Percentiles rank a stretch among this genome's conserved stretches.
These are phyloP conservation scores for Epinotia demarniana DNA, from an alignment of 2,888 invertebrate genomes.

Conservation along the genomic window DNA sequence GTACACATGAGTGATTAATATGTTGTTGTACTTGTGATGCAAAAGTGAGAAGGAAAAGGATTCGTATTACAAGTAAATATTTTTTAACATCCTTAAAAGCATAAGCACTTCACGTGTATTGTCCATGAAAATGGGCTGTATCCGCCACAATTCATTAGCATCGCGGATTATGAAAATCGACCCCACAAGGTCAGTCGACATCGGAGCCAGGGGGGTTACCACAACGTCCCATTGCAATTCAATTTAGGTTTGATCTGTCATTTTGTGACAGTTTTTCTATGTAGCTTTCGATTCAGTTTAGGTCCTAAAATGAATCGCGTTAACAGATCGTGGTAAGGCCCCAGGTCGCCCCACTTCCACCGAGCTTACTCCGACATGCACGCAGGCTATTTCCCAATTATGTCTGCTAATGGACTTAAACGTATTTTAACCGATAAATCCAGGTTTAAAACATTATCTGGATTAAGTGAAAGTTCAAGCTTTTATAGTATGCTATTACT, in stretches of 20 bases:
- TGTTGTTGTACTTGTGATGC: too few species aligned
- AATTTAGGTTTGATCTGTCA: too few species aligned
- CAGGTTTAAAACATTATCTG: neutral
- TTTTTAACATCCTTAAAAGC: slow-evolving; percentile 7
- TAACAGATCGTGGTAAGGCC: too few species aligned
- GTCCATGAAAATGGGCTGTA: slow-evolving; percentile 28
- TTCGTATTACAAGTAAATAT: too few species aligned
- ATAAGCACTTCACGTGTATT: slow-evolving; percentile 13
- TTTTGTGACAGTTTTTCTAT: too few species aligned
- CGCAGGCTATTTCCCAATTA: slow-evolving; percentile 28
- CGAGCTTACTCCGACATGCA: slow-evolving; percentile 3
- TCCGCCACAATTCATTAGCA: slow-evolving; percentile 23
- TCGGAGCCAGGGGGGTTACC: slow-evolving; percentile 26
- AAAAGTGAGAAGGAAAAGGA: too few species aligned
- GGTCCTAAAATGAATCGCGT: too few species aligned
- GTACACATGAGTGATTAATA: too few species aligned
- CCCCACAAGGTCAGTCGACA: slow-evolving; percentile 33
- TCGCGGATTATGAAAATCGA: slow-evolving; percentile 31
- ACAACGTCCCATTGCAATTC: too few species aligned
- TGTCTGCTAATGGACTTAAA: slow-evolving; percentile 16
- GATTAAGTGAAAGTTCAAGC: neutral
- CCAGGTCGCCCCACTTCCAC: slow-evolving; percentile 14
- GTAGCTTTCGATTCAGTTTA: too few species aligned
- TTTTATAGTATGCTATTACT: neutral
- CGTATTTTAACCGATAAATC: slow-evolving; percentile 13